These are phyloP conservation scores for Meles meles DNA, from an alignment of 2,113 vertebrate genomes.

Conservation along the genomic window DNA sequence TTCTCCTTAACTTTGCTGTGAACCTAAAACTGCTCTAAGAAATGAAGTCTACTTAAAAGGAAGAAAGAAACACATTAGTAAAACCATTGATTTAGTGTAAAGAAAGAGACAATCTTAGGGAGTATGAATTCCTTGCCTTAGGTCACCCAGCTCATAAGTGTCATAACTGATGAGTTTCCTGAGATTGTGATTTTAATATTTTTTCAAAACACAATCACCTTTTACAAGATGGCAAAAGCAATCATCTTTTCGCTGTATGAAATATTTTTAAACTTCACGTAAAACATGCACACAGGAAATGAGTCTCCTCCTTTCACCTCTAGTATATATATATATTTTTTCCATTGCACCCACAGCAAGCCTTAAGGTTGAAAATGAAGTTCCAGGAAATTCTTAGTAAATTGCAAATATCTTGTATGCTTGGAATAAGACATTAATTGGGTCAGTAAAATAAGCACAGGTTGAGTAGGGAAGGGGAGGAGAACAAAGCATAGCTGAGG, in stretches of 20 bases:
- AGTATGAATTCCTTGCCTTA: neutral
- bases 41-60: neutral
- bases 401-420: neutral
- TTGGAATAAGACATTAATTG: neutral
- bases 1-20: neutral
- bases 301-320: neutral
- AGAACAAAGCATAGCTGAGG: neutral
- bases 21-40: neutral
- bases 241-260: neutral
- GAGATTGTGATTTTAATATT: neutral
- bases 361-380: neutral
- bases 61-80: neutral
- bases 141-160: neutral
- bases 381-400: neutral
- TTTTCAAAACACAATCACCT: neutral
- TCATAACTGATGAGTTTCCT: neutral
- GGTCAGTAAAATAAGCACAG: neutral
- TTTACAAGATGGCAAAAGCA: neutral
- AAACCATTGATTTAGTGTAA: neutral
- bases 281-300: neutral
- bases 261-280: neutral
- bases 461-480: neutral
- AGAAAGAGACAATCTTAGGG: neutral
- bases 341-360: neutral
- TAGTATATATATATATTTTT: neutral